Percentiles rank a stretch among this genome's conserved stretches.
These are phyloP conservation scores for Propithecus coquereli DNA, from an alignment of 2,113 vertebrate species.

Conservation along the genomic window DNA sequence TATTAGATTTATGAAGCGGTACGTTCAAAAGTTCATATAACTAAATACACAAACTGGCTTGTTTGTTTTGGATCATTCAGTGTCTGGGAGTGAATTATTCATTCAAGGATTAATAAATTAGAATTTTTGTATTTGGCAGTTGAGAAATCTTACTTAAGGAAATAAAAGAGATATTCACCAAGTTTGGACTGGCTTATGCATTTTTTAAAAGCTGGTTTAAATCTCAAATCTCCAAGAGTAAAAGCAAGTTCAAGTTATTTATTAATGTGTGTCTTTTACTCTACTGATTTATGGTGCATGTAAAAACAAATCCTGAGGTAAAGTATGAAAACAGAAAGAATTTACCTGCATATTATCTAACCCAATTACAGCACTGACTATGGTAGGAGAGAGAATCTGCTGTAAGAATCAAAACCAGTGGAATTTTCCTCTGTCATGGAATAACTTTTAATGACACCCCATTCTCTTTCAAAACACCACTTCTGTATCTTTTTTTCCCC, in stretches of 20 bases:
- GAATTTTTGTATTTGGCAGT: constrained; percentile 34
- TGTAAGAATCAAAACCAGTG: neutral
- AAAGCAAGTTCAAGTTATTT: constrained; percentile 43
- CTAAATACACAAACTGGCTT: constrained; percentile 60
- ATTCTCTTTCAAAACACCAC: constrained; percentile 14
- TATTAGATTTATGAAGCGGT: constrained; percentile 55
- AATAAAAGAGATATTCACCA: constrained; percentile 49
- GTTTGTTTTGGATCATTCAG: constrained; percentile 58
- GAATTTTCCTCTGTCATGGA: neutral
- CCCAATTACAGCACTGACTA: neutral
- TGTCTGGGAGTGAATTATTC: constrained; percentile 64
- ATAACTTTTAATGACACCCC: neutral
- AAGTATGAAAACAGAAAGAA: constrained; percentile 30
- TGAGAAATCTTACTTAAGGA: constrained; percentile 52
- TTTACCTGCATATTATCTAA: constrained; percentile 1
- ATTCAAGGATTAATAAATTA: constrained; percentile 63
- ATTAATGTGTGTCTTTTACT: constrained; percentile 24
- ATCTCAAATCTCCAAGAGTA: constrained; percentile 14
- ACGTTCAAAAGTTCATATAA: constrained; percentile 67
- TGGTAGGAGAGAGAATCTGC: neutral
- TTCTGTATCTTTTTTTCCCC: neutral
- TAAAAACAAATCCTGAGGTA: constrained; percentile 39
- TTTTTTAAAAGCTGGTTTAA: constrained; percentile 36
- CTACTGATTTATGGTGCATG: neutral
- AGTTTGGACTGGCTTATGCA: constrained; percentile 24